A percentile compares a stretch with the other conserved stretches of the same genome.
Evolutionary conservation across 2,113 vertebrate genomes (phyloP).

Genomic region (Rhagologus leucostigma): DNA sequence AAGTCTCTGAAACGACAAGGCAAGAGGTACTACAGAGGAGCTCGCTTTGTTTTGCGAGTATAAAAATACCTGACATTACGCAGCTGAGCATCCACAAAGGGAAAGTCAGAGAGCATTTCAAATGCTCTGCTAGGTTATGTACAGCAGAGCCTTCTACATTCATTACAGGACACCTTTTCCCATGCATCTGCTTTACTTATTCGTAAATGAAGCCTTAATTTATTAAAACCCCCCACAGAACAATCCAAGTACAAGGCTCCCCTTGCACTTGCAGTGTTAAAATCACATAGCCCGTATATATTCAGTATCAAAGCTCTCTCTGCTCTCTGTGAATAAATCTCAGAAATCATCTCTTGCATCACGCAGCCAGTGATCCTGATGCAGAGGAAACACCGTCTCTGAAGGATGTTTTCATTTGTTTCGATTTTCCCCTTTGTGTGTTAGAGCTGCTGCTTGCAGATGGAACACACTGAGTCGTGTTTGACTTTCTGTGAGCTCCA

Average conservation of each 20-base stretch:
- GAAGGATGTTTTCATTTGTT: conserved; percentile 14
- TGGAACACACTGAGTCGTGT: neutral
- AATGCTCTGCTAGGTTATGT: neutral
- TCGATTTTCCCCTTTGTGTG: neutral
- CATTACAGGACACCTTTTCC: neutral
- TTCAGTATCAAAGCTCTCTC: neutral
- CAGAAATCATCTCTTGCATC: neutral
- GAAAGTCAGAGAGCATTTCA: conserved; percentile 16
- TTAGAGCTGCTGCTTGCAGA: neutral
- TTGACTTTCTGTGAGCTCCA: neutral
- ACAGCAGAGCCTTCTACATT: neutral
- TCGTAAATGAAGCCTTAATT: neutral
- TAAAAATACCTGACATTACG: neutral
- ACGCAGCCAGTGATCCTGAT: neutral
- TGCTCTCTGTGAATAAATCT: neutral
- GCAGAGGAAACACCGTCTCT: neutral
- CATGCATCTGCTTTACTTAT: neutral
- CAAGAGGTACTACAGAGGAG: neutral
- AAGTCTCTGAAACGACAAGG: neutral
- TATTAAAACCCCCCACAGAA: neutral
- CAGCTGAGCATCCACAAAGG: neutral
- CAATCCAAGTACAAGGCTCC: neutral
- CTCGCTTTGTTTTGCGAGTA: neutral
- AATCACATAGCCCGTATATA: fast-evolving
- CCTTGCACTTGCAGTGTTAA: neutral